Conservation (phyloP, 2,113 vertebrate species). For the Ginglymostoma cirratum region DNA sequence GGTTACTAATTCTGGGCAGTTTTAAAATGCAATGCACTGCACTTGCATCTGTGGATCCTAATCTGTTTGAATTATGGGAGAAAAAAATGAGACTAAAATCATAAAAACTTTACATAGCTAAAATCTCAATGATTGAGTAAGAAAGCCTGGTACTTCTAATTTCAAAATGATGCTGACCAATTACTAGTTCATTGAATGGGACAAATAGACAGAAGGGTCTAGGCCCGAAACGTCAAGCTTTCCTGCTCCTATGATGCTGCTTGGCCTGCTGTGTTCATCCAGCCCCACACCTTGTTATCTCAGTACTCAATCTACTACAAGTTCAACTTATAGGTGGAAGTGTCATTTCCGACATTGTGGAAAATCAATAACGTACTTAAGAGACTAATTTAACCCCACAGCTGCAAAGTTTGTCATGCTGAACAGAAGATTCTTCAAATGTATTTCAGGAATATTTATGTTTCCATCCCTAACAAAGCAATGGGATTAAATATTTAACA, state of each 20-base stretch:
- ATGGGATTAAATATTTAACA: not conserved
- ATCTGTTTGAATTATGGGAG: not conserved
- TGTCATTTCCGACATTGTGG: not conserved
- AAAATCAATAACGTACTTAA: not conserved
- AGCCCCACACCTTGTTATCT: too few species aligned
- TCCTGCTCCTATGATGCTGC: too few species aligned
- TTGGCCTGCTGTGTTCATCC: too few species aligned
- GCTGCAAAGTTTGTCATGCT: not conserved
- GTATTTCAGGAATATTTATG: not conserved
- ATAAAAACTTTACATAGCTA: not conserved
- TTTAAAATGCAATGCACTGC: not conserved
- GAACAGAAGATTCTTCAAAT: not conserved
- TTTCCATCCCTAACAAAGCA: not conserved
- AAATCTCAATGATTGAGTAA: not conserved
- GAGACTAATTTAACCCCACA: not conserved
- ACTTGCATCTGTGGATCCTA: not conserved
- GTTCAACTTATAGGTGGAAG: not conserved
- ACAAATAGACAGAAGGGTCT: not conserved
- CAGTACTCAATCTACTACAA: not conserved
- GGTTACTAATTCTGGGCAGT: too few species aligned
- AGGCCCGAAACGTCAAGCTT: too few species aligned
- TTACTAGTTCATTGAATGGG: not conserved
- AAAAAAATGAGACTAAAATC: not conserved
- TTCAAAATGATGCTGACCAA: not conserved
- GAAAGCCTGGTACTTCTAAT: not conserved